phyloP scores from a whole-genome alignment of 2,113 vertebrate genomes.

The Ochotona princeps region DNA sequence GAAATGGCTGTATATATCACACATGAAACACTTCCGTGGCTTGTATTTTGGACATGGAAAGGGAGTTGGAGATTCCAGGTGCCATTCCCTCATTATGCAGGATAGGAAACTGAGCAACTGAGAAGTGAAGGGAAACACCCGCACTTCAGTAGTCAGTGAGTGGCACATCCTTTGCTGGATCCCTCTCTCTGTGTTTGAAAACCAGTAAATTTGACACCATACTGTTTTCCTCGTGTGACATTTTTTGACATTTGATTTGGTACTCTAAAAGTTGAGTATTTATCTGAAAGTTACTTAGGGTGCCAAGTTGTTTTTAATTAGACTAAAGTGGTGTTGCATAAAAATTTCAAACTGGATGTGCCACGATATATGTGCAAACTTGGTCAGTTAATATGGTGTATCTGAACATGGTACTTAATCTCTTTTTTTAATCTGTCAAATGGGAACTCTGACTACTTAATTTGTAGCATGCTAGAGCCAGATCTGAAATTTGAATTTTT shows the following conservation, averaged over 20 bases:
- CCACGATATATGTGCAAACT: neutral
- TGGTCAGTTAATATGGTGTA: neutral
- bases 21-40: neutral
- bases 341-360: constrained; percentile 24
- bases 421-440: constrained; percentile 18
- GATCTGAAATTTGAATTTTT: neutral
- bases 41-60: constrained; percentile 14
- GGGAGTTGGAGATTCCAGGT: neutral
- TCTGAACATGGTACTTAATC: neutral
- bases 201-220: neutral
- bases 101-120: neutral
- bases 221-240: neutral
- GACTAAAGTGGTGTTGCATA: neutral
- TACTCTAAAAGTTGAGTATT: neutral
- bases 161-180: neutral
- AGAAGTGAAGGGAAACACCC: neutral
- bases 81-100: neutral
- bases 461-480: neutral
- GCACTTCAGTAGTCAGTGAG: neutral
- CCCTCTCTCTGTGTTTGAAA: neutral
- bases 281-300: constrained; percentile 27
- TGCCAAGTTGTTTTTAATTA: constrained; percentile 12
- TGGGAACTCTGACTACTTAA: neutral
- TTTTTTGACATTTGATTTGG: no score
- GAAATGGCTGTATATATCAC: neutral